A percentile compares a stretch with the other conserved stretches of the same genome.
Evolutionary conservation across 2,113 vertebrate species (phyloP).

Genomic region (Lagopus muta): DNA sequence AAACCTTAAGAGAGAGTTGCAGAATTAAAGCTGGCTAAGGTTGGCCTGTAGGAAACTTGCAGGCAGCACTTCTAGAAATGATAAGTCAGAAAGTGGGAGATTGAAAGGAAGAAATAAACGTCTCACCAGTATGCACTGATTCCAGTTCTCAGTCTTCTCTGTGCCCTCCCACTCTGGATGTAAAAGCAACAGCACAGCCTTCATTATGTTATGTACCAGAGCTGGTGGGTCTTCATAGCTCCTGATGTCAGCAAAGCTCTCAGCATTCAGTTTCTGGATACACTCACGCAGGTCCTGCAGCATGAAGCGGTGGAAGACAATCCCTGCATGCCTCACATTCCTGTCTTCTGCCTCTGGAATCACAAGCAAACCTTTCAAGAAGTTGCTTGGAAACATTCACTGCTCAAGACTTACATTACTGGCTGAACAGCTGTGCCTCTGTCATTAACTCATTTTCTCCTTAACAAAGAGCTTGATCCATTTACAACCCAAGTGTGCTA

Average conservation of each 20-base stretch:
- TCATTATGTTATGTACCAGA: constrained; percentile 60
- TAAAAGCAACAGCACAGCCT: constrained; percentile 72
- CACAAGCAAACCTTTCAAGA: constrained; percentile 3
- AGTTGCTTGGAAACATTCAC: not conserved
- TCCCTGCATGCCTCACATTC: constrained; percentile 34
- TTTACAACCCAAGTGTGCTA: not conserved
- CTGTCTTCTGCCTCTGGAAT: constrained; percentile 73
- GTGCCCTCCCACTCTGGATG: constrained; percentile 68
- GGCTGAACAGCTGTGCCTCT: not conserved
- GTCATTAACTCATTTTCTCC: not conserved
- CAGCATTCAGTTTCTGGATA: constrained; percentile 31
- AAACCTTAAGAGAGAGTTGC: not conserved
- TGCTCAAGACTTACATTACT: not conserved
- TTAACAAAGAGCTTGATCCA: not conserved
- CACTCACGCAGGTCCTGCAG: constrained; percentile 77
- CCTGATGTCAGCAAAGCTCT: constrained; percentile 51
- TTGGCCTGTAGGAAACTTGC: not conserved
- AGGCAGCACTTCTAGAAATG: not conserved
- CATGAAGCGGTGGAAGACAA: constrained; percentile 80
- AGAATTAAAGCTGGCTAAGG: not conserved
- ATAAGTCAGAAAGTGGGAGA: not conserved
- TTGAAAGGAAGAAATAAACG: not conserved
- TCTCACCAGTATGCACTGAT: constrained; percentile 74
- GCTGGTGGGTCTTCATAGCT: not conserved
- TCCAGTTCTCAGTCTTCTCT: constrained; percentile 65